Base-by-base conservation (phyloP, 2,888 invertebrate genomes). In the Andrena praecox region DNA sequence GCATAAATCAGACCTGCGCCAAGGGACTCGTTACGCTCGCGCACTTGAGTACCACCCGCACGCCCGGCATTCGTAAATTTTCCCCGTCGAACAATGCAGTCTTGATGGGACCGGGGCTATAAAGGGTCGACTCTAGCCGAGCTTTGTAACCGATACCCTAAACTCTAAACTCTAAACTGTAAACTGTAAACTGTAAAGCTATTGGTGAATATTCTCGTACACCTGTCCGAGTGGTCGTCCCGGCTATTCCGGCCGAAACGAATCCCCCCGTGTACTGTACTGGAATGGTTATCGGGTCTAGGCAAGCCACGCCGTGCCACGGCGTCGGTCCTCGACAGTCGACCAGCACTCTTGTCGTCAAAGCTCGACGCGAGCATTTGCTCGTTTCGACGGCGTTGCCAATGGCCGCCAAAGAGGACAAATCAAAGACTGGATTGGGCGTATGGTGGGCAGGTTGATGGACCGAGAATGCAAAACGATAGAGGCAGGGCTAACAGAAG, bases 111-210 rank as follows among this genome's bases (percentile, higher is more conserved):
- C 71, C 71, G n/a, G 35, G 35, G 54, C 68, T 33, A 20, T 56
- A 67, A 79, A 84, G 77, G 67, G 56, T 77, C 75, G 77, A 60
- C 69, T 70, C 75, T 85, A 31, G 68, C 77, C 66, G 70, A 68
- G 85, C 88, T 89, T 89, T 85, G 89, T 89, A 91, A 91, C 87
- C 80, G 85, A 91, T 90, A 91, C 84, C 84, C 81, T 75, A 69
- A 83, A 82, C 72, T 42, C 16, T 42, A 42, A 29, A 29, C 29
- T 29, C 3, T 29, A 20, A 20, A 20, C 20, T 20, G 20, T 20
- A 20, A 20, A 12, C 42, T 12, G 42, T 42, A 5, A 42, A 42
- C 42, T 16, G 42, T 42, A 16, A 42, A 42, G 42, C 79, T 73
- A 82, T 85, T 70, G 70, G 48, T 52, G 42, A 42, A 90, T 86